Conservation (phyloP, 2,888 invertebrate genomes). For the Amiota mariae region DNA sequence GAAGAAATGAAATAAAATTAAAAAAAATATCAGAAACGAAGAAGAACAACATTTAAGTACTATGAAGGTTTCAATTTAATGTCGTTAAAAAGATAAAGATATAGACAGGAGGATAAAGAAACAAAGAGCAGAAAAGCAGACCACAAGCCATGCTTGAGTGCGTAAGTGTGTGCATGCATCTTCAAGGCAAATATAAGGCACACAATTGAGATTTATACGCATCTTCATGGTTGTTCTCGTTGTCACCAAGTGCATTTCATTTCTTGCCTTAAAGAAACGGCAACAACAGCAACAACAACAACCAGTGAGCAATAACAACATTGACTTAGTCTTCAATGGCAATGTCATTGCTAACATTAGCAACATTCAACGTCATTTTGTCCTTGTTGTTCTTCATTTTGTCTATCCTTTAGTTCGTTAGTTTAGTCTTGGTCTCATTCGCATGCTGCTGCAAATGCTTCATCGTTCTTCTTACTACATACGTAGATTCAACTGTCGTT, state of each 20-base stretch:
- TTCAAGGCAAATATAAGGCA: not conserved
- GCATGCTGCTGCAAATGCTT: no score
- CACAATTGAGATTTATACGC: conserved; percentile 18
- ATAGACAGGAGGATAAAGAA: not conserved
- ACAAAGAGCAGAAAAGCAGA: not conserved
- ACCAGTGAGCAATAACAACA: not conserved
- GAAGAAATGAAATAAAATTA: not conserved
- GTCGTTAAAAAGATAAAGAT: not conserved
- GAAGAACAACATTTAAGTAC: not conserved
- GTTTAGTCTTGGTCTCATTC: no score
- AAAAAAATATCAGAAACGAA: not conserved
- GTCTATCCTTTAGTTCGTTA: no score
- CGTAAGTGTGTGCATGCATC: not conserved
- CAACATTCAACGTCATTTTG: not conserved
- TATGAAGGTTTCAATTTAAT: not conserved
- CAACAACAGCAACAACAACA: not conserved
- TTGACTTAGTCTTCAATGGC: conserved; percentile 1
- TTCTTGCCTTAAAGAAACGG: not conserved
- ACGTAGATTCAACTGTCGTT: no score
- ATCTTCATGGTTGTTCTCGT: no score
- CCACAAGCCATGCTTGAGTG: not conserved
- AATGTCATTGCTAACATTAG: conserved; percentile 12
- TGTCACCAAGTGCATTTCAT: not conserved
- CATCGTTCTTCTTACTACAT: no score
- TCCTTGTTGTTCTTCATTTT: not conserved